phyloP scores from a whole-genome alignment of 2,888 invertebrate genomes.

The Aplocera efformata region DNA sequence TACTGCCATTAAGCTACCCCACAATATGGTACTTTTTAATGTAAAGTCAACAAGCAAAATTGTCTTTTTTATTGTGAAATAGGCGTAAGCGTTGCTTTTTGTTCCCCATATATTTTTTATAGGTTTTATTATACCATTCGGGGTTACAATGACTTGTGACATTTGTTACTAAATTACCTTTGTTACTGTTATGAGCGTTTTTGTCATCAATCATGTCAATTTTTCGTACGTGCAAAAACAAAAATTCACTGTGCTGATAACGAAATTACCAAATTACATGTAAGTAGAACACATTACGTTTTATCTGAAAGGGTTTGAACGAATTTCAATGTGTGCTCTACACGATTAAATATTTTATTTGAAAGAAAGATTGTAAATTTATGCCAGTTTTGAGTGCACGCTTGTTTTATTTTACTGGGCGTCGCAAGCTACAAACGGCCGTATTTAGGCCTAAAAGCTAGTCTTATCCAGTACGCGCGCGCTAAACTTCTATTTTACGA shows the following conservation, averaged over 20 bases:
- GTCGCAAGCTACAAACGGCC: conserved; percentile 27
- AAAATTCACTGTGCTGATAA: conserved; percentile 7
- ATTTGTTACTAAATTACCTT: conserved; percentile 38
- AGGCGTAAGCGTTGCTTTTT: conserved; percentile 56
- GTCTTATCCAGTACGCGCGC: conserved; percentile 24
- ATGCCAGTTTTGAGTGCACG: conserved; percentile 7
- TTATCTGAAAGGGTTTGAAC: conserved; percentile 25
- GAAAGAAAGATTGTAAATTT: conserved; percentile 27
- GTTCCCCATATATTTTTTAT: conserved; percentile 61
- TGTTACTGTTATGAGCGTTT: conserved; percentile 15
- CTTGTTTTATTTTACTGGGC: conserved; percentile 22
- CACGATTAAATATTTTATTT: conserved; percentile 31
- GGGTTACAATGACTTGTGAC: conserved; percentile 37
- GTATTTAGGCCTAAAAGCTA: conserved; percentile 45
- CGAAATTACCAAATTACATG: conserved; percentile 21
- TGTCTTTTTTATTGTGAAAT: conserved; percentile 61
- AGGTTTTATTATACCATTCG: conserved; percentile 59
- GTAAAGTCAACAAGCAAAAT: conserved; percentile 64
- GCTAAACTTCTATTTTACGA: conserved; percentile 13
- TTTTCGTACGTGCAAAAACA: neutral
- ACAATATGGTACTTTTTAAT: conserved; percentile 61
- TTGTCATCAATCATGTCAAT: conserved; percentile 19
- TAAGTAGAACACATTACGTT: too few species aligned
- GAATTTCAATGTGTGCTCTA: conserved; percentile 26
- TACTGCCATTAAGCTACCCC: conserved; percentile 65